Evolutionary conservation across 2,797 vertebrate species (phyloP).

Genomic region (Aulostomus chinensis): DNA sequence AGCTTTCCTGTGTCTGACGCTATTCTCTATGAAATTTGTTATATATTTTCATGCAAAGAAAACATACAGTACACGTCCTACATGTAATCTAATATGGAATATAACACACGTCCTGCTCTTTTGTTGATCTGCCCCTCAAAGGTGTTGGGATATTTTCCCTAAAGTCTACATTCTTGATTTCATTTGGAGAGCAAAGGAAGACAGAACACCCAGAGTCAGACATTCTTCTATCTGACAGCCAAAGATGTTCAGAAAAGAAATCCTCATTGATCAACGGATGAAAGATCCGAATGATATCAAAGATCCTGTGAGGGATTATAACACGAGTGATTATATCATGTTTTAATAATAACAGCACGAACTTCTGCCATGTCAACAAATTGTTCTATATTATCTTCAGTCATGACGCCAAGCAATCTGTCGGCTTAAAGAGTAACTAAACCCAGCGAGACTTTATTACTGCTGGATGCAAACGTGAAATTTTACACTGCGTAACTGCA

Average conservation of each 20-base stretch:
- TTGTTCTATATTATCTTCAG: slow-evolving; percentile 25
- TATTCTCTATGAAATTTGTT: slow-evolving; percentile 14
- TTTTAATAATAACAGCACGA: slow-evolving; percentile 10
- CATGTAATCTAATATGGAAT: slow-evolving; percentile 32
- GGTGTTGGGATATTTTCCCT: slow-evolving; percentile 2
- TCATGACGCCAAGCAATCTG: slow-evolving; percentile 34
- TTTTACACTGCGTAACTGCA: slow-evolving; percentile 68
- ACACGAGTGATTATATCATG: background rate
- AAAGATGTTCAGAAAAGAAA: slow-evolving; percentile 14
- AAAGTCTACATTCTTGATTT: slow-evolving; percentile 22
- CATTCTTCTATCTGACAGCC: too few relatives aligned
- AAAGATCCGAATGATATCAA: slow-evolving; percentile 5
- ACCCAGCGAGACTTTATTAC: slow-evolving; percentile 47
- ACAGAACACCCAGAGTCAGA: too few relatives aligned
- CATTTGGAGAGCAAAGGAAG: too few relatives aligned
- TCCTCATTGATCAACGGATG: slow-evolving; percentile 1
- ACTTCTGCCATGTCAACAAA: slow-evolving; percentile 11
- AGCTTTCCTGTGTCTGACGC: slow-evolving; percentile 6
- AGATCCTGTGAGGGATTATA: background rate
- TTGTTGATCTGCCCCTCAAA: slow-evolving; percentile 15
- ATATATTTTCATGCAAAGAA: slow-evolving; percentile 11
- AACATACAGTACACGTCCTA: slow-evolving; percentile 23
- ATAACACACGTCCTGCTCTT: slow-evolving; percentile 30
- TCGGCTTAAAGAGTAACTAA: slow-evolving; percentile 37
- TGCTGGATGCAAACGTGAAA: slow-evolving; percentile 61